Evolutionary conservation across 1,140 invertebrate species (phyloP).

Genomic region (Habropoda laboriosa): DNA sequence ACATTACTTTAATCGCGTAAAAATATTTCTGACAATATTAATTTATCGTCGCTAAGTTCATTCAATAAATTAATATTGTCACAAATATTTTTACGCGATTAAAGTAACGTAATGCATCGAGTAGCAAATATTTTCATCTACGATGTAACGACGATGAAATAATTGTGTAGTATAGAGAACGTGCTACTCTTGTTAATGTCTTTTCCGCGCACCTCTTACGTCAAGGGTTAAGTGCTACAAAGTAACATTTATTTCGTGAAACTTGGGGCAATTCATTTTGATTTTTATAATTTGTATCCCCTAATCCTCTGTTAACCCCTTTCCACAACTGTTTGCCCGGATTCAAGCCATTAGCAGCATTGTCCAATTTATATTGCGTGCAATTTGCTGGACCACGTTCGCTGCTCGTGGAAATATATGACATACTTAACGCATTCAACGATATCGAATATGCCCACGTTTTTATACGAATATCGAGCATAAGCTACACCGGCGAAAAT

Average conservation of each 20-base stretch:
- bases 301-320: background rate
- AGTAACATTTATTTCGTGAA: background rate
- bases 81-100: background rate
- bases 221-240: background rate
- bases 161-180: background rate
- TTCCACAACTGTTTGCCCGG: background rate
- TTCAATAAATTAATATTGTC: too few species aligned
- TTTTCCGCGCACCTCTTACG: background rate
- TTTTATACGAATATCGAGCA: background rate
- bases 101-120: background rate
- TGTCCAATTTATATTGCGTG: background rate
- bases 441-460: background rate
- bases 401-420: background rate
- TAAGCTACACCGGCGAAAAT: background rate
- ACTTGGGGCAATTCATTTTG: background rate
- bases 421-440: background rate
- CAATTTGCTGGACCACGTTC: background rate
- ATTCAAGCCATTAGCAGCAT: background rate
- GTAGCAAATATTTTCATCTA: background rate
- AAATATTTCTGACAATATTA: too few species aligned
- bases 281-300: background rate
- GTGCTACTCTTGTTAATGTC: background rate
- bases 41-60: too few species aligned
- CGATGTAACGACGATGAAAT: background rate
- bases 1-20: too few species aligned